phyloP scores from a whole-genome alignment of 2,888 invertebrate species.

The Augiades crinisus region DNA sequence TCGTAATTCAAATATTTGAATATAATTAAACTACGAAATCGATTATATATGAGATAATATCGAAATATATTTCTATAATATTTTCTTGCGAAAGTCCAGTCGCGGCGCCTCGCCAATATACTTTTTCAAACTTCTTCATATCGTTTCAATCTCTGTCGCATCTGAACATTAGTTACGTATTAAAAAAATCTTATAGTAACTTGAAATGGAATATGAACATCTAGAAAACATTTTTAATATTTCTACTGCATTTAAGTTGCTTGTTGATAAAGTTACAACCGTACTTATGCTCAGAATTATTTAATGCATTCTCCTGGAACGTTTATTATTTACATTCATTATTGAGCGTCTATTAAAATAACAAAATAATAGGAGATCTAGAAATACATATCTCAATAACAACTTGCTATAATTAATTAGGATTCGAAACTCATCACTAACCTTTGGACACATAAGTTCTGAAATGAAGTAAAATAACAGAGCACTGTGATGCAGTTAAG shows the following conservation, averaged over 20 bases:
- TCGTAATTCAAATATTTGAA: not conserved
- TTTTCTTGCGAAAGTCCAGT: not conserved
- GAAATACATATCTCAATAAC: not conserved
- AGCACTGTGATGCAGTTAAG: not conserved
- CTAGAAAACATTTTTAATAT: not conserved
- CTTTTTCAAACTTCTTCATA: not conserved
- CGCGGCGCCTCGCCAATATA: not conserved
- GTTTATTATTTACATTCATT: not conserved
- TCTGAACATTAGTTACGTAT: not conserved
- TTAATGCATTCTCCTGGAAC: not conserved
- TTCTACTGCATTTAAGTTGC: not conserved
- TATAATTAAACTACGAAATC: not conserved
- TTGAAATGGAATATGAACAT: slow-evolving; percentile 1
- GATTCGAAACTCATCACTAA: slow-evolving; percentile 21
- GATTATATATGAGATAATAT: slow-evolving; percentile 2
- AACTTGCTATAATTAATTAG: slow-evolving; percentile 13
- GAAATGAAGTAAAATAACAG: not conserved
- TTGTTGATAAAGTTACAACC: no score
- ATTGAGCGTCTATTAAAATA: slow-evolving; percentile 2
- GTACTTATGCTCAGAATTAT: no score
- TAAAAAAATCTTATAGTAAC: not conserved
- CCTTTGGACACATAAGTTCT: slow-evolving; percentile 17
- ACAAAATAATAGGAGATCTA: not conserved
- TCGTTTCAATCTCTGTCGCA: not conserved
- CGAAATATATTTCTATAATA: not conserved